Conservation (phyloP, 2,797 vertebrate species). For the Mus spretus region DNA sequence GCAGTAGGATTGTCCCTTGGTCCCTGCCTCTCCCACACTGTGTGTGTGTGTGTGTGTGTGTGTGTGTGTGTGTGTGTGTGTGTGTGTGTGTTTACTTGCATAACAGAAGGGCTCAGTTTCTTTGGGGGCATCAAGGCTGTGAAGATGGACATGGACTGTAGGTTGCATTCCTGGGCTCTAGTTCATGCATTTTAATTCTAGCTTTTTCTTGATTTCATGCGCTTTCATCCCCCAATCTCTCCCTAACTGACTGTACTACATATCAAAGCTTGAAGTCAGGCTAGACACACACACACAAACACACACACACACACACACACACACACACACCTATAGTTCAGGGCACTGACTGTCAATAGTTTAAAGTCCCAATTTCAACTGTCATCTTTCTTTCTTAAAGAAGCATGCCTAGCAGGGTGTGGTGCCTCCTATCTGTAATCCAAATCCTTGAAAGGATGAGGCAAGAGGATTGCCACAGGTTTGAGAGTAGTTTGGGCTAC, state of each 20-base stretch:
- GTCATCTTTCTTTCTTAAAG: constrained; percentile 10
- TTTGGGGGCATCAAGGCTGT: not conserved
- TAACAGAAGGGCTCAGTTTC: not conserved
- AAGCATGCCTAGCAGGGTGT: not conserved
- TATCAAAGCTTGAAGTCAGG: not conserved
- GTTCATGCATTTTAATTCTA: not conserved
- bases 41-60: not conserved
- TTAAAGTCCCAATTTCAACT: constrained; percentile 1
- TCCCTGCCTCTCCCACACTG: not conserved
- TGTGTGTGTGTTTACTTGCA: not conserved
- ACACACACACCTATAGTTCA: not conserved
- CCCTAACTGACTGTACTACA: not conserved
- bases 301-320: not conserved
- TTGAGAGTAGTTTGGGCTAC: not conserved
- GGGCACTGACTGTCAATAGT: not conserved
- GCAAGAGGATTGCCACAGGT: not conserved
- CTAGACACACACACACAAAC: not conserved
- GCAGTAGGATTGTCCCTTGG: not conserved
- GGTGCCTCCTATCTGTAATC: not conserved
- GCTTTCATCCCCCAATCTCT: constrained; percentile 37
- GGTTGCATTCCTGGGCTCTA: not conserved
- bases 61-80: not conserved
- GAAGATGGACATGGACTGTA: not conserved
- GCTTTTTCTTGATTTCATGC: not conserved
- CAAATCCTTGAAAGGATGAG: not conserved